phyloP scores from a whole-genome alignment of 2,113 vertebrate genomes.

The Hylia prasina region DNA sequence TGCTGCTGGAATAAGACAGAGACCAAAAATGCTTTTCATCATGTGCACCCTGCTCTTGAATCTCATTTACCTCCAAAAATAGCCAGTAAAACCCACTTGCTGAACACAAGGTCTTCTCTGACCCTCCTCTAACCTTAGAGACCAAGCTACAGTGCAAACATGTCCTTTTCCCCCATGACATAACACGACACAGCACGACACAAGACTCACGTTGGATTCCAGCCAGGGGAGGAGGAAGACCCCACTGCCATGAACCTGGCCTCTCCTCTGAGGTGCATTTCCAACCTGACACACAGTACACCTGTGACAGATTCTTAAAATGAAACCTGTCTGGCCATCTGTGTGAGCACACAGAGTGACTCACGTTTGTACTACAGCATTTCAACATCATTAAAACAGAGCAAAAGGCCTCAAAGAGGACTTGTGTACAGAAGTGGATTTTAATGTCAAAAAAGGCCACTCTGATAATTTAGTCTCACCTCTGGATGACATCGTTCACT shows the following conservation, averaged over 20 bases:
- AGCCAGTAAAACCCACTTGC: not conserved
- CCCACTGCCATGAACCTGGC: not conserved
- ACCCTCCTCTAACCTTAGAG: not conserved
- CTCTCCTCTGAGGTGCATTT: not conserved
- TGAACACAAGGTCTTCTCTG: not conserved
- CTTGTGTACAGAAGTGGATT: not conserved
- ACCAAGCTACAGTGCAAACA: not conserved
- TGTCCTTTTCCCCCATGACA: not conserved
- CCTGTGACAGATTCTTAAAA: rapidly evolving
- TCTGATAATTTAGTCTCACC: not conserved
- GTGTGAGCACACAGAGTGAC: rapidly evolving
- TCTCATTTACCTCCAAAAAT: not conserved
- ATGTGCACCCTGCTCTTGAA: not conserved
- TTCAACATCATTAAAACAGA: not conserved
- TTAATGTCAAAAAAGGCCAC: not conserved
- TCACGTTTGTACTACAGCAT: not conserved
- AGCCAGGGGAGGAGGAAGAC: not conserved
- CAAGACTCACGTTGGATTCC: not conserved
- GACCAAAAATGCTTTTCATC: not conserved
- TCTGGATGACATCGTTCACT: not conserved
- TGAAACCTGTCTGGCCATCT: rapidly evolving
- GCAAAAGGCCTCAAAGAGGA: not conserved
- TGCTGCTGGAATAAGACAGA: not conserved
- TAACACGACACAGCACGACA: not conserved
- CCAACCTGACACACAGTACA: not conserved